Base-by-base conservation (phyloP, 2,113 vertebrate species). In the Fregetta grallaria region DNA sequence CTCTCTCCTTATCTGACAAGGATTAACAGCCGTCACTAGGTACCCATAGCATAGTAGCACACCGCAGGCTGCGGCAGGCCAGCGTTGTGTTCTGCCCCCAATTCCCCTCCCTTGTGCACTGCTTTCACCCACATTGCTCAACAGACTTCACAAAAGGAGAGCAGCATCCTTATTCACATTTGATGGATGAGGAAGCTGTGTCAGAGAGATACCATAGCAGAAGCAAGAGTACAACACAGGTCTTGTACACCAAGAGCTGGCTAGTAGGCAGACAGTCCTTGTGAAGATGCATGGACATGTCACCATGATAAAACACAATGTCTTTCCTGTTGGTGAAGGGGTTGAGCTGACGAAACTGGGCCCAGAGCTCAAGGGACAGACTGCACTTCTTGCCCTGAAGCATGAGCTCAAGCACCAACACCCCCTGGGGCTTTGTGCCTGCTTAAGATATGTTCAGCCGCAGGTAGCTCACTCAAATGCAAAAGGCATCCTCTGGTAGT, bases 41-140 rank as follows among this genome's bases (percentile, higher is more conserved):
- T 38, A 56, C 47, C 27, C 29, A 22, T 11, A 73, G 32, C 49
- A 32, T 3, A 63, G 85, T 7, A 74, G 70, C 18, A 59, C 44
- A 38, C 50, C 0, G 0, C 19, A 36, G 50, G 7, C 29, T 44
- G 14, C 1, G 13, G 58, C 12, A 42, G 27, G 34, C 13, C 49
- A 74, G 45, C 0, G 0, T 9, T 22, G 27, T 34, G 18, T 75
- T 88, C 79, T 84, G 52, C 30, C 30, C 13, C 38, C 36, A 32
- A 1, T 78, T 80, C 78, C 45, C 71, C 56, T 86, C 44, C 42
- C 21, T 71, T 38, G n/a, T 22, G 42, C 26, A n/a, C 18, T 2
- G 3, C 71, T 71, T 75, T 62, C 45, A 66, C 47, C 53, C 65
- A 36, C 40, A 44, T 30, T 36, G 14, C 38, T 42, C 88, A 75